These are phyloP conservation scores for Lota lota DNA, from an alignment of 2,113 vertebrate genomes.

Conservation along the genomic window DNA sequence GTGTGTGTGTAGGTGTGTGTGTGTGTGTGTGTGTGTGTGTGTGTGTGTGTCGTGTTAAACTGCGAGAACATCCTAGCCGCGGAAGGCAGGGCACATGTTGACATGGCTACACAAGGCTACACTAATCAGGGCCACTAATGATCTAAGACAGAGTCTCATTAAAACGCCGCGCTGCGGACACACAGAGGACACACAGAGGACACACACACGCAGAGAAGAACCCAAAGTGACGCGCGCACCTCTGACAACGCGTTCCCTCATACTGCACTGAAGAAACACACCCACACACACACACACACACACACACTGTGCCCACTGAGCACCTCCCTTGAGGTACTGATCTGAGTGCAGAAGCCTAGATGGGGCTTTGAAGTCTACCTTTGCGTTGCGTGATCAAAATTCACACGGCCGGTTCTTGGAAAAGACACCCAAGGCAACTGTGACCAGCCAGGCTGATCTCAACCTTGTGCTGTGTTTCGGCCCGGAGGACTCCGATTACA, in stretches of 20 bases:
- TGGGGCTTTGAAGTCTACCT: slow-evolving; percentile 48
- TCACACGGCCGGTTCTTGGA: slow-evolving; percentile 36
- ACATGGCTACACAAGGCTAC: too few species aligned
- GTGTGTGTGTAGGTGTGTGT: too few species aligned
- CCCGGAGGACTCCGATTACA: slow-evolving; percentile 26
- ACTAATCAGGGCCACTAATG: too few species aligned
- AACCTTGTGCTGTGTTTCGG: slow-evolving; percentile 26
- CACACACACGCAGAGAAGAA: slow-evolving; percentile 9
- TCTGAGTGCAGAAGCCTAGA: slow-evolving; percentile 19
- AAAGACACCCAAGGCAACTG: slow-evolving; percentile 38
- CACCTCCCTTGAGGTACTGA: slow-evolving; percentile 19
- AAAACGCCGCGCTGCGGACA: too few species aligned
- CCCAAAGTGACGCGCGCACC: neutral
- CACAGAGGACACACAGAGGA: too few species aligned
- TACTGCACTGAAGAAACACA: neutral
- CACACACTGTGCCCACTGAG: neutral
- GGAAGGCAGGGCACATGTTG: too few species aligned
- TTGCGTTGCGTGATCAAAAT: slow-evolving; percentile 38
- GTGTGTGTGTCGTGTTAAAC: neutral
- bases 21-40: too few species aligned
- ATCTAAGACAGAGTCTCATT: too few species aligned
- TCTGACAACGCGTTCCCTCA: slow-evolving; percentile 4
- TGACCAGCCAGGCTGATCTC: slow-evolving; percentile 41
- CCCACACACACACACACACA: too few species aligned
- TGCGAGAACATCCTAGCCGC: too few species aligned